Evolutionary conservation across 2,113 vertebrate genomes (phyloP), one percentile per base, ranked within the genome.

Genomic region (Poicephalus gulielmi): DNA sequence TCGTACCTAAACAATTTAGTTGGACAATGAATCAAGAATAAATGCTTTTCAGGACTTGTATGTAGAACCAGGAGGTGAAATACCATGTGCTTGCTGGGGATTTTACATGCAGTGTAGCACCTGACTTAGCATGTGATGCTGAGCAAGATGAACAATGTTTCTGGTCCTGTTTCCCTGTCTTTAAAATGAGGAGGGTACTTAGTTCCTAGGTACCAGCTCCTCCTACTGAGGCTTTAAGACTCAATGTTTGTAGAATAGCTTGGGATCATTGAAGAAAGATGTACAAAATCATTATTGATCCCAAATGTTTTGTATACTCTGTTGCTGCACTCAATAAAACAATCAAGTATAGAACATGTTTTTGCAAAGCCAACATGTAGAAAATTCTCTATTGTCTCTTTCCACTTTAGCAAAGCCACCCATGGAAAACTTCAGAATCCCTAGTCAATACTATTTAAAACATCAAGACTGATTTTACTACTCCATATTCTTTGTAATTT

Each of bases 331-430:
- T 94, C 92, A 90, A 57, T 90, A 76, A 83, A 92, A 92, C 84
- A 95, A 92, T 94, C 90, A 94, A 93, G 94, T 76, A 93, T 19
- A 94, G 83, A 76, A 88, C 60, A 84, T 55, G 77, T 84, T 92
- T 86, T 73, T 92, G 88, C 83, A 93, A 94, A 95, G 69, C 83
- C 64, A 91, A 62, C 77, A 84, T 71, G 69, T 71, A 93, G 66
- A 94, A 94, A 96, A 96, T 93, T 81, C 88, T 95, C 88, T 79
- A 37, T 95, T 92, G 90, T 88, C 69, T 94, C 88, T 57, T 92
- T 93, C 50, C 83, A 41, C 68, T 95, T 92, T 95, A 94, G 79
- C 89, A 96, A 90, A 90, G 73, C 77, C 92, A 80, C 28, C 60
- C 55, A 88, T 30, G 4, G 80, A 91, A 94, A 79, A 88, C 90